Conservation (phyloP, 2,888 invertebrate species). For the Drosophila fulvimacula region DNA sequence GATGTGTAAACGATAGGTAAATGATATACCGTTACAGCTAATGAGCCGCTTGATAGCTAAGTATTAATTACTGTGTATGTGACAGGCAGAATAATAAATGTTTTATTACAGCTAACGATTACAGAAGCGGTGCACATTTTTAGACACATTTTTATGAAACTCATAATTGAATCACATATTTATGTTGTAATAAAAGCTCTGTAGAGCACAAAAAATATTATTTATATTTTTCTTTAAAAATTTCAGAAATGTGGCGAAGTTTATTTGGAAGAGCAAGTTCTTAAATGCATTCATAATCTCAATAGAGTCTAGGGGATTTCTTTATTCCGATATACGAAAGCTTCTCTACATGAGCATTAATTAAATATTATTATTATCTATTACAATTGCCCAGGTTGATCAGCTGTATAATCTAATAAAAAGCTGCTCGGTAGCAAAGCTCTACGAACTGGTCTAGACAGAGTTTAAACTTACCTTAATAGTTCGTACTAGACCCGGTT, state of each 20-base stretch:
- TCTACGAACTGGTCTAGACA: background rate
- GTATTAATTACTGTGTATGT: slow-evolving; percentile 15
- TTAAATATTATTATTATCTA: background rate
- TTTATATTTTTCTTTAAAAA: background rate
- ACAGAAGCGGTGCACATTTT: background rate
- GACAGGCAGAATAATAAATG: slow-evolving; percentile 3
- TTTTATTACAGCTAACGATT: slow-evolving; percentile 4
- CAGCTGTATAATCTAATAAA: slow-evolving; percentile 10
- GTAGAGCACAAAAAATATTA: background rate
- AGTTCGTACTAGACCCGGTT: slow-evolving; percentile 5
- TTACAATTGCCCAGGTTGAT: background rate
- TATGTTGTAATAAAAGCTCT: background rate
- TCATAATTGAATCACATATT: background rate
- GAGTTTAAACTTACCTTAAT: slow-evolving; percentile 4
- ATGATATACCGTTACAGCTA: background rate
- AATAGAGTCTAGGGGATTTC: background rate
- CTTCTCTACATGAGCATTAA: background rate
- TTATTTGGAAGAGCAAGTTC: background rate
- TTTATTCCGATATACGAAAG: background rate
- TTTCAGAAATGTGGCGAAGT: background rate
- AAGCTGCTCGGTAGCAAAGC: slow-evolving; percentile 16
- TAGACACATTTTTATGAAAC: background rate
- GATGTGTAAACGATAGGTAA: slow-evolving; percentile 13
- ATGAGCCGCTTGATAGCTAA: background rate
- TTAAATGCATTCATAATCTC: background rate